Conservation (phyloP, 2,888 invertebrate species). For the Melieria omissa region DNA sequence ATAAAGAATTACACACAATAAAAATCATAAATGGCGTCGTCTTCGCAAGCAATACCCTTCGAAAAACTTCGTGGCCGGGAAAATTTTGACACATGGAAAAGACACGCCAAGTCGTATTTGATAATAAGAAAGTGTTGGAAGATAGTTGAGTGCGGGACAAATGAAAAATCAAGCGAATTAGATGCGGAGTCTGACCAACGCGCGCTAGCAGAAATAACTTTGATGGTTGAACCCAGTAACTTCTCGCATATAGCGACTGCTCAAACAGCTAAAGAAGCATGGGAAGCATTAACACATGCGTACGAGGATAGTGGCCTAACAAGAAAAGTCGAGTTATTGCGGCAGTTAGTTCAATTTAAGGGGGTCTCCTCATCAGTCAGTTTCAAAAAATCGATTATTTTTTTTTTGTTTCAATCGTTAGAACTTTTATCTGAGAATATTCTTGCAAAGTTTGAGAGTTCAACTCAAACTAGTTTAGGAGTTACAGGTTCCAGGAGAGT, state of each 20-base stretch:
- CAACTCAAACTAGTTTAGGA: no score
- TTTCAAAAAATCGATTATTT: no score
- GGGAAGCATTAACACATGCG: constrained; percentile 37
- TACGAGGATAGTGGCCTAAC: constrained; percentile 43
- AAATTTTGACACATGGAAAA: neutral
- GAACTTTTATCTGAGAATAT: no score
- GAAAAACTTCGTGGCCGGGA: no score
- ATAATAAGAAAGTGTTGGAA: constrained; percentile 11
- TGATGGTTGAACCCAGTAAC: constrained; percentile 40
- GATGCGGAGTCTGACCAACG: constrained; percentile 16
- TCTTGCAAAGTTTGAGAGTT: no score
- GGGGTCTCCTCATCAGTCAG: no score
- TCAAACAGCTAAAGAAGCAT: constrained; percentile 41
- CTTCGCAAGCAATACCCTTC: no score
- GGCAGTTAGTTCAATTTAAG: constrained; percentile 39
- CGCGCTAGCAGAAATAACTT: constrained; percentile 43
- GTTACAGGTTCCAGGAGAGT: no score
- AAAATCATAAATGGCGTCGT: neutral
- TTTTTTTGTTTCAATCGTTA: no score
- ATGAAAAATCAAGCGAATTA: neutral
- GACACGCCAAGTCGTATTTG: constrained; percentile 3
- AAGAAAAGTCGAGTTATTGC: constrained; percentile 42
- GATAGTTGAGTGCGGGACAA: neutral
- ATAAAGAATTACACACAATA: neutral
- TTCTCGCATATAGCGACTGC: constrained; percentile 40